Evolutionary conservation across 35 echinoderm and acorn worm genomes (phyloP).

Genomic region (Nesometra sesokonis): DNA sequence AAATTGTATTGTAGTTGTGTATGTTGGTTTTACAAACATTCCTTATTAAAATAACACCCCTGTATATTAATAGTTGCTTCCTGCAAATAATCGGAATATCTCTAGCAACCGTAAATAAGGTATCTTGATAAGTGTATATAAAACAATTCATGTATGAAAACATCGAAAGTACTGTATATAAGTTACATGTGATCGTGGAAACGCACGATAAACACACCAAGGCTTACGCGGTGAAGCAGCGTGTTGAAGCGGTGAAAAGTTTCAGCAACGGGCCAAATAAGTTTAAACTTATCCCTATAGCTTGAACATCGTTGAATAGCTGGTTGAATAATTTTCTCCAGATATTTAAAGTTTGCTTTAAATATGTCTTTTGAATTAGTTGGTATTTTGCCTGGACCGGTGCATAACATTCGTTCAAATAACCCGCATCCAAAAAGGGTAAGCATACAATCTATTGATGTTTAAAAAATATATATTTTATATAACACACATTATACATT

Average conservation of each 20-base stretch:
- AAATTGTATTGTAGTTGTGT: too few species aligned
- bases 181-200: background rate
- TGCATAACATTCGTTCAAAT: background rate
- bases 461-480: too few species aligned
- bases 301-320: too few species aligned
- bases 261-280: background rate
- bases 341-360: background rate
- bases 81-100: background rate
- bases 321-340: background rate
- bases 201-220: background rate
- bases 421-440: slow-evolving; percentile 16
- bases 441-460: too few species aligned
- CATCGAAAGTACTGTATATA: background rate
- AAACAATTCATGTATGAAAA: background rate
- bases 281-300: background rate
- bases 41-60: background rate
- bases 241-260: background rate
- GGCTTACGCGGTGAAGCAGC: too few species aligned
- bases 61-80: background rate
- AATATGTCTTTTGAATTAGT: slow-evolving; percentile 1
- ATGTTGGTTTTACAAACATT: too few species aligned
- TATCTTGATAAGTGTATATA: background rate
- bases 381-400: slow-evolving; percentile 4
- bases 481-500: too few species aligned
- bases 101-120: background rate